A percentile compares a stretch with the other conserved stretches of the same genome.
These are phyloP conservation scores for Rhagonycha fulva DNA, from an alignment of 2,888 invertebrate genomes.

Conservation along the genomic window DNA sequence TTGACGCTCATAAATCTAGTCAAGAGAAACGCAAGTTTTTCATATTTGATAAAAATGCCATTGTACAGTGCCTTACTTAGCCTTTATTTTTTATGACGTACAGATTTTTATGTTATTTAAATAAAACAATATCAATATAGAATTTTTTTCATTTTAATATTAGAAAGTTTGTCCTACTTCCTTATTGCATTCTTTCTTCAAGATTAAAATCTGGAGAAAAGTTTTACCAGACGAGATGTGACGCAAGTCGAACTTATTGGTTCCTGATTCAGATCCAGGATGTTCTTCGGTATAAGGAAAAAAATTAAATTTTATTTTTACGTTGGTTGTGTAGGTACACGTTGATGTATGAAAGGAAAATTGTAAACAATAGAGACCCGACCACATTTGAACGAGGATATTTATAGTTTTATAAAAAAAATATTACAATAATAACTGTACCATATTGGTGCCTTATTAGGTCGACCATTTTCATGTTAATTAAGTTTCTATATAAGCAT, in stretches of 20 bases:
- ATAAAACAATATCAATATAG: slow-evolving; percentile 42
- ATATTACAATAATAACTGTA: background rate
- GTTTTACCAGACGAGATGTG: background rate
- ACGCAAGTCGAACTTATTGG: background rate
- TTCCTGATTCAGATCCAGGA: background rate
- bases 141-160: slow-evolving; percentile 11
- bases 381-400: background rate
- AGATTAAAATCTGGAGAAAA: background rate
- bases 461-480: slow-evolving; percentile 3
- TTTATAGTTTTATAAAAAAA: background rate
- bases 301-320: background rate
- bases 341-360: background rate
- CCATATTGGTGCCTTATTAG: background rate
- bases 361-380: background rate
- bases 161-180: slow-evolving; percentile 22
- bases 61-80: slow-evolving; percentile 56
- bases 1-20: slow-evolving; percentile 45
- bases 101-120: slow-evolving; percentile 53
- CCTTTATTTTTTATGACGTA: slow-evolving; percentile 41
- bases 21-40: slow-evolving; percentile 42
- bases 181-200: slow-evolving; percentile 11
- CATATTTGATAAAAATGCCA: slow-evolving; percentile 52
- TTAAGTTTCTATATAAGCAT: slow-evolving; percentile 10
- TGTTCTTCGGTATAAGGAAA: background rate
- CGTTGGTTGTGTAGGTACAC: background rate